A percentile compares a stretch with the other conserved stretches of the same genome.
Conservation (phyloP, 2,113 vertebrate genomes). For the Lota lota region DNA sequence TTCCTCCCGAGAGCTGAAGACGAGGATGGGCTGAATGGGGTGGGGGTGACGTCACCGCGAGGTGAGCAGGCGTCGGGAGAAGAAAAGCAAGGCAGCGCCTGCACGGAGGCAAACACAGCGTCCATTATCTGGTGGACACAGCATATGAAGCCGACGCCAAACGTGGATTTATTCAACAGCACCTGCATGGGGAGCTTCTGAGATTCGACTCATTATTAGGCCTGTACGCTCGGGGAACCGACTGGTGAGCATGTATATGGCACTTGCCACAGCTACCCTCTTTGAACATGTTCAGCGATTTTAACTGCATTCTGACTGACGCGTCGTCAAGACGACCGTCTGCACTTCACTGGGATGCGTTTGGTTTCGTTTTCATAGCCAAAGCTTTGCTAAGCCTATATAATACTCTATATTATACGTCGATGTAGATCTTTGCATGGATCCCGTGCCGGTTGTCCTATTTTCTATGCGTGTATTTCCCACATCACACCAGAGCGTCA, state of each 20-base stretch:
- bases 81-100: constrained; percentile 71
- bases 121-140: constrained; percentile 49
- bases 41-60: constrained; percentile 76
- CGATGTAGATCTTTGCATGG: too few species aligned
- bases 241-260: constrained; percentile 57
- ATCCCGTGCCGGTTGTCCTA: too few species aligned
- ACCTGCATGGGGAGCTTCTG: constrained; percentile 64
- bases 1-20: not conserved
- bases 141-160: constrained; percentile 44
- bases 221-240: constrained; percentile 49
- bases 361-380: too few species aligned
- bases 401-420: too few species aligned
- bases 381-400: too few species aligned
- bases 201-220: constrained; percentile 34
- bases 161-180: constrained; percentile 63
- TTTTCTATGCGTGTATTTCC: too few species aligned
- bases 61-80: constrained; percentile 62
- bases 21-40: not conserved
- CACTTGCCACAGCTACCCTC: too few species aligned
- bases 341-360: too few species aligned
- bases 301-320: not conserved
- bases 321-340: not conserved
- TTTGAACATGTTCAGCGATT: too few species aligned
- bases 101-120: constrained; percentile 49
- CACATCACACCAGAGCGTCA: too few species aligned